Evolutionary conservation across 2,113 vertebrate genomes (phyloP), one percentile per base, ranked within the genome.

Genomic region (Columbina picui): DNA sequence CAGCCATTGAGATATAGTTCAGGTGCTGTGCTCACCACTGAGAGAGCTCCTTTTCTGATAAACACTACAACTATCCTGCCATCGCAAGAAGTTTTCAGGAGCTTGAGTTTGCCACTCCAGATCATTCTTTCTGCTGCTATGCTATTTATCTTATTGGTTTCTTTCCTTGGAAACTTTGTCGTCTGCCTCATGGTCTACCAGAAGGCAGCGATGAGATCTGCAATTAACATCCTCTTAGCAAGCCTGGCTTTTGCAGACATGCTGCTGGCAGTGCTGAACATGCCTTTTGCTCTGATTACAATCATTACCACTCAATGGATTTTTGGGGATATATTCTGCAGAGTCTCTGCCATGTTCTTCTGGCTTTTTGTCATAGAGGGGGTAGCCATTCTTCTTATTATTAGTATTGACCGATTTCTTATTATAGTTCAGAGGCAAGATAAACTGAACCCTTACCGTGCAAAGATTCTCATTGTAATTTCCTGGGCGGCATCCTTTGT

Each of bases 141-240:
- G 98, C 98, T 98, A 79, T 98, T 98, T 97, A 98, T 99, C 92
- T 95, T 99, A 10, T 97, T 99, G 79, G 96, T 99, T 95, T 99
- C 99, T 45, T 98, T 99, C 91, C 95, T 99, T 45, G 99, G 99
- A 25, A 99, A 99, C 78, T 98, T 99, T 96, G 99, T 99, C 50
- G 99, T 99, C 88, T 99, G 99, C 96, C 98, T 99, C 90, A 99
- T 99, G 99, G 99, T 99, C 90, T 99, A 99, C 98, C 99, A 99
- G 97, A 98, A 99, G 60, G 99, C 99, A 12, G 99, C 99, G 81
- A 99, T 99, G 99, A 98, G 99, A 91, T 99, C 99, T 8, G 99
- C 99, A 74, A 99, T 99, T 98, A 99, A 99, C 97, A 99, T 99
- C 96, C 98, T 99, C 45, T 97, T 99, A 78, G 99, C 99, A 74